These are phyloP conservation scores for Hippoglossus hippoglossus DNA, from an alignment of 2,797 vertebrate genomes.

Conservation along the genomic window DNA sequence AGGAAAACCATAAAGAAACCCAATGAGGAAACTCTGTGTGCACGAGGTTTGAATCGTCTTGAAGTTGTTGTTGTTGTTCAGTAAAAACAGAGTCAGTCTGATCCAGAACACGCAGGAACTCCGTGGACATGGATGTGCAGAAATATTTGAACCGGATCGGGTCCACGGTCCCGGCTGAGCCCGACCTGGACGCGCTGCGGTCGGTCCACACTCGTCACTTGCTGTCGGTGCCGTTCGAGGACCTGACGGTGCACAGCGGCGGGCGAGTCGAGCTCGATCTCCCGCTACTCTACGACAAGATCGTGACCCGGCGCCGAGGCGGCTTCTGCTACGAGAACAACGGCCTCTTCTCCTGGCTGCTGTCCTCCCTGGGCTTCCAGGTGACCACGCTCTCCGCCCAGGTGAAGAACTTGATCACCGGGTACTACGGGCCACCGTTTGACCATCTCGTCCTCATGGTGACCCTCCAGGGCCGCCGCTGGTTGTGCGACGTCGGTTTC, in stretches of 20 bases:
- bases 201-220: slow-evolving; percentile 78
- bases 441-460: slow-evolving; percentile 82
- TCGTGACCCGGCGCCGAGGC: slow-evolving; percentile 76
- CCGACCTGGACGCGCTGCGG: slow-evolving; percentile 69
- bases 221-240: slow-evolving; percentile 82
- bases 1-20: too few relatives aligned
- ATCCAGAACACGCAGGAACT: neutral
- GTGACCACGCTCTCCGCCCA: slow-evolving; percentile 76
- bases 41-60: too few relatives aligned
- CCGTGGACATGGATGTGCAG: slow-evolving; percentile 65
- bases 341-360: slow-evolving; percentile 84
- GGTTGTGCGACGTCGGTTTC: slow-evolving; percentile 86
- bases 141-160: slow-evolving; percentile 80
- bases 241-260: slow-evolving; percentile 83
- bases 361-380: slow-evolving; percentile 77
- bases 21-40: too few relatives aligned
- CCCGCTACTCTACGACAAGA: slow-evolving; percentile 79
- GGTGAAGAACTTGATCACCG: slow-evolving; percentile 63
- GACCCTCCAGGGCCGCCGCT: slow-evolving; percentile 66
- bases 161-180: slow-evolving; percentile 22
- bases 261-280: slow-evolving; percentile 68
- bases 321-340: slow-evolving; percentile 87
- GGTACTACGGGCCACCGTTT: slow-evolving; percentile 77
- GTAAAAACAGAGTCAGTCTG: too few relatives aligned
- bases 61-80: too few relatives aligned